Conservation (phyloP, 2,113 vertebrate genomes). For the Pachyramphus minor region DNA sequence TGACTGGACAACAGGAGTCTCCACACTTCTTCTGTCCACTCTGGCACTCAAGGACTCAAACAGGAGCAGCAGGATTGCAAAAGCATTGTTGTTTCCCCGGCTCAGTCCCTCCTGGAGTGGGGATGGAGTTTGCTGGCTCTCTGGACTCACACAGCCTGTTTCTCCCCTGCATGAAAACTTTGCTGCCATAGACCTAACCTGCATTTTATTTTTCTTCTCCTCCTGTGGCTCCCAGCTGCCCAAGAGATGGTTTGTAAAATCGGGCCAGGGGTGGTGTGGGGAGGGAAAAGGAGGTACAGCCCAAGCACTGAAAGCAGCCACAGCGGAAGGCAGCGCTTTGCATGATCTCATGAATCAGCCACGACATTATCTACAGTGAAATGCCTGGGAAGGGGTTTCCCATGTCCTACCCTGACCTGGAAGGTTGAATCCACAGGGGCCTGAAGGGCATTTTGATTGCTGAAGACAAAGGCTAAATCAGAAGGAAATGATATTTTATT, state of each 20-base stretch:
- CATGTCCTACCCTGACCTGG: constrained; percentile 68
- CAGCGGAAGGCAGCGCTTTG: background rate
- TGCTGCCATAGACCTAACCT: background rate
- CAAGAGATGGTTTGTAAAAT: background rate
- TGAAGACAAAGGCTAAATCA: constrained; percentile 67
- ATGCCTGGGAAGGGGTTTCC: constrained; percentile 66
- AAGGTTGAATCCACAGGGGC: constrained; percentile 52
- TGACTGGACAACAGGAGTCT: background rate
- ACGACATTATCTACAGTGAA: constrained; percentile 68
- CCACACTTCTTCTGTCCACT: background rate
- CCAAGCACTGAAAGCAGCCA: background rate
- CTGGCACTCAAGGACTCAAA: background rate
- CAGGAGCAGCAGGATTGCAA: background rate
- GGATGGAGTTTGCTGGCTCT: background rate
- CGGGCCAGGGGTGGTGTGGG: background rate
- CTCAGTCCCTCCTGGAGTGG: background rate
- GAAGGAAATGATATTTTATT: constrained; percentile 71
- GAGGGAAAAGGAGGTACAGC: background rate
- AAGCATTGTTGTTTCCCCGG: background rate
- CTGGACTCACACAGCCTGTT: background rate
- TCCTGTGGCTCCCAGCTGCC: background rate
- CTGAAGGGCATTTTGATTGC: constrained; percentile 62
- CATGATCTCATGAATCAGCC: constrained; percentile 62
- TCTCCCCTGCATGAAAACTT: background rate
- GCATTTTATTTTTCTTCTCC: background rate